These are phyloP conservation scores for Macquaria australasica DNA, from an alignment of 2,113 vertebrate species.

Conservation along the genomic window DNA sequence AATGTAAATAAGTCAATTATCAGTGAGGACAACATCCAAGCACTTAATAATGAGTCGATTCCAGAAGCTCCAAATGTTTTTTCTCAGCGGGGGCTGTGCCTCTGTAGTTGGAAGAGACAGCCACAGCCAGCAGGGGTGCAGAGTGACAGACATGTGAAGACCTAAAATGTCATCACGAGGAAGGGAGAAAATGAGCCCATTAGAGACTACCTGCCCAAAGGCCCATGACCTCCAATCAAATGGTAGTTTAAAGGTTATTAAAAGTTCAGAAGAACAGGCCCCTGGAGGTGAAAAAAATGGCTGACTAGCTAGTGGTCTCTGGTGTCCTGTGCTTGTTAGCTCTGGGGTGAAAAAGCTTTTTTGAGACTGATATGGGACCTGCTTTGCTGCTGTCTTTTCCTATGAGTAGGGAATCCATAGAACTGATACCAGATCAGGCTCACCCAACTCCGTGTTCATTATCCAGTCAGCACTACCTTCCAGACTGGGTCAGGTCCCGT, in stretches of 20 bases:
- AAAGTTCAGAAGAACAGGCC: slow-evolving; percentile 59
- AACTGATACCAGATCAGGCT: slow-evolving; percentile 27
- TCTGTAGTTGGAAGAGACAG: slow-evolving; percentile 31
- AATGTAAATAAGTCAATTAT: slow-evolving; percentile 21
- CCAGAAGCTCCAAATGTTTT: slow-evolving; percentile 38
- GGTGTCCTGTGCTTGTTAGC: slow-evolving; percentile 42
- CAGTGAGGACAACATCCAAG: slow-evolving; percentile 6
- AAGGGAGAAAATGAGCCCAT: slow-evolving; percentile 66
- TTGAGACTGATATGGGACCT: slow-evolving; percentile 2
- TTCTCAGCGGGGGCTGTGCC: slow-evolving; percentile 15
- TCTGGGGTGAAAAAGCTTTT: slow-evolving; percentile 21
- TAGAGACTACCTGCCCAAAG: slow-evolving; percentile 60
- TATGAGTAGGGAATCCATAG: not conserved
- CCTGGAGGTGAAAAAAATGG: slow-evolving; percentile 18
- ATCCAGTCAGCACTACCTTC: slow-evolving; percentile 37
- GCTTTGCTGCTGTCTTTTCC: not conserved
- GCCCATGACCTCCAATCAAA: slow-evolving; percentile 61
- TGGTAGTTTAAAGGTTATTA: slow-evolving; percentile 64
- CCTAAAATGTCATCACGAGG: slow-evolving; percentile 66
- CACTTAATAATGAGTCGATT: slow-evolving; percentile 15
- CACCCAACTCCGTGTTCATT: slow-evolving; percentile 32
- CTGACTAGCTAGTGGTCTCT: slow-evolving; percentile 8
- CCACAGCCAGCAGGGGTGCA: slow-evolving; percentile 24
- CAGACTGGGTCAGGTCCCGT: slow-evolving; percentile 24
- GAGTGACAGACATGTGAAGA: slow-evolving; percentile 51